A percentile compares a stretch with the other conserved stretches of the same genome.
These are phyloP conservation scores for Dendrocincla fuliginosa DNA, from an alignment of 2,797 vertebrate species.

Conservation along the genomic window DNA sequence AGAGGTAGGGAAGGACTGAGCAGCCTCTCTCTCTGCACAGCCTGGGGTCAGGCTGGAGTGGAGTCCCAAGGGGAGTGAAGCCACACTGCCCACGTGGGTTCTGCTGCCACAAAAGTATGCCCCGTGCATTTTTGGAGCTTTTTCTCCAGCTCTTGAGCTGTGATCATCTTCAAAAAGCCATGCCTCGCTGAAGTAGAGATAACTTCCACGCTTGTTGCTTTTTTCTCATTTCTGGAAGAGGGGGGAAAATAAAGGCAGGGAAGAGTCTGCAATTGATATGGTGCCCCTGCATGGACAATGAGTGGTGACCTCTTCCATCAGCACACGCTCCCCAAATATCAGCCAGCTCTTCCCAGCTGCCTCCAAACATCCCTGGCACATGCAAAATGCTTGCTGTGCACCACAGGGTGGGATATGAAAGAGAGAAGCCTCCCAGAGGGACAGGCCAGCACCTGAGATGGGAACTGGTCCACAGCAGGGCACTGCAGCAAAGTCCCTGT, in stretches of 20 bases:
- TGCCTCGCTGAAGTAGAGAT: neutral
- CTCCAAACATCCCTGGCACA: neutral
- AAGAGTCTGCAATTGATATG: neutral
- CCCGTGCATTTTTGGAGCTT: neutral
- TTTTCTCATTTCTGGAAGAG: neutral
- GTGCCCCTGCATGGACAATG: rapidly evolving
- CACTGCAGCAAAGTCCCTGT: neutral
- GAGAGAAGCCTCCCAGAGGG: neutral
- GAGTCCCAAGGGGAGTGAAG: neutral
- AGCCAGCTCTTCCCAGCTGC: neutral
- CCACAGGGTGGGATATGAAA: neutral
- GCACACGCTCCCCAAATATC: neutral
- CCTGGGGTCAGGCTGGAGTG: rapidly evolving
- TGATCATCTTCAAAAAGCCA: neutral
- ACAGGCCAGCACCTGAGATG: neutral
- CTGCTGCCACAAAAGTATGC: rapidly evolving
- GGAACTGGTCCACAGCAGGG: neutral
- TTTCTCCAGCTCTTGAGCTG: neutral
- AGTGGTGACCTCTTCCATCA: neutral
- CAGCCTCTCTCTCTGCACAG: neutral
- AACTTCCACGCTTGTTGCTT: rapidly evolving
- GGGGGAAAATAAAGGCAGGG: neutral
- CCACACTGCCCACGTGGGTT: no score
- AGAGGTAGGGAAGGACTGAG: neutral
- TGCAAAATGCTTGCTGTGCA: neutral